Base-by-base conservation (phyloP, 1,140 invertebrate species). In the Homarus americanus region DNA sequence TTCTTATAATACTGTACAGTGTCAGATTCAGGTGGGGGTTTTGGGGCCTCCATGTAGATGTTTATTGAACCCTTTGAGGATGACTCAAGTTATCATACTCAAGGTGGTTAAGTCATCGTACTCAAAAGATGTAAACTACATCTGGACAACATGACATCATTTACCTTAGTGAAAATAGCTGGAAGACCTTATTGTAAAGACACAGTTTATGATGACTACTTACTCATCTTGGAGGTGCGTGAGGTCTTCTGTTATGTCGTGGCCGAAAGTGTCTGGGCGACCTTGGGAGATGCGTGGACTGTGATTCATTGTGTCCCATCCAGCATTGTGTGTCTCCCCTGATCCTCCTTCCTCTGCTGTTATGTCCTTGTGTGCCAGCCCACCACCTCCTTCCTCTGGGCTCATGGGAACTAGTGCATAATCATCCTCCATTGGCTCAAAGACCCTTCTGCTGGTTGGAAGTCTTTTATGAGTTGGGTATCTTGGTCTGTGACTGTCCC, bases 201-300 rank as follows among this genome's bases (percentile, higher is more conserved):
- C n/a, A n/a, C n/a, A n/a, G n/a, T n/a, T n/a, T n/a, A n/a, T n/a
- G n/a, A 20, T 15, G 24, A 58, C 17, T 38, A 63, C 79, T 82
- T 36, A 82, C 79, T 38, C 38, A 58, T 53, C 1, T 10, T 63
- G 15, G 20, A 44, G 79, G 38, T 82, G 79, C 24, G 79, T 36
- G 0, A 82, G 49, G 28, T 63, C 79, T 28, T 82, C 79, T 15
- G 32, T 63, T 20, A 82, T 40, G 15, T 28, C 15, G 15, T 63
- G 79, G 38, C 79, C 79, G 38, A 82, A 82, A 20, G 79, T 82
- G n/a, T 82, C 79, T 3, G 40, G 49, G 7, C 79, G 44, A 58
- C 32, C 49, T 36, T 69, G 2, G 7, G 63, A 69, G 32, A 32
- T 32, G 1, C 32, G 63, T 4, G 63, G 63, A 2, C 28, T 17